Conservation (phyloP, 2,113 vertebrate genomes). For the Callorhinus ursinus region DNA sequence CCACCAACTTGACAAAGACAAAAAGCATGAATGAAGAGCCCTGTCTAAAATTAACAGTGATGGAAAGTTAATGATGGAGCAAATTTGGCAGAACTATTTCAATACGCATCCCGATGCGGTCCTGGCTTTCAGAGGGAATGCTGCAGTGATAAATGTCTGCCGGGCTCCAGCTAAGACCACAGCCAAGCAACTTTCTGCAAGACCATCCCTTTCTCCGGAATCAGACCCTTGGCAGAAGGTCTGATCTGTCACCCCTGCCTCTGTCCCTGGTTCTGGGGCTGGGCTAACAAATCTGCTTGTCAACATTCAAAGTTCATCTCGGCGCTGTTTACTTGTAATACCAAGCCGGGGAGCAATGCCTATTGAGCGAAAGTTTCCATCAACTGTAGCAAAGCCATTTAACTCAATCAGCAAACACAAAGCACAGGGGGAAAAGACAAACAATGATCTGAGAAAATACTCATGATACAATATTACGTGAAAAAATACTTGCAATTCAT, state of each 20-base stretch:
- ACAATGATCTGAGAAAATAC: not conserved
- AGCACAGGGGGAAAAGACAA: not conserved
- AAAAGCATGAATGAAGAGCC: constrained; percentile 72
- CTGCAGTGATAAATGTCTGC: constrained; percentile 59
- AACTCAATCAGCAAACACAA: not conserved
- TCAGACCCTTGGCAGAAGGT: constrained; percentile 72
- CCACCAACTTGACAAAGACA: constrained; percentile 77
- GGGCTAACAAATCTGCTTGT: not conserved
- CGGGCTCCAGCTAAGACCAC: not conserved
- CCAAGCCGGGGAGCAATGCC: not conserved
- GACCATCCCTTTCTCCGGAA: constrained; percentile 59
- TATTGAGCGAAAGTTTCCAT: not conserved
- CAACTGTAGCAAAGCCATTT: not conserved
- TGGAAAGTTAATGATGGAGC: constrained; percentile 80
- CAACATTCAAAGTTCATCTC: not conserved
- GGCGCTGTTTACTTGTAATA: not conserved
- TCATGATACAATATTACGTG: rapidly evolving
- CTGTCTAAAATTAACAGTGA: constrained; percentile 78
- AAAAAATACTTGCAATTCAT: not conserved
- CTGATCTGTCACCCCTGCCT: constrained; percentile 54
- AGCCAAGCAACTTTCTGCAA: rapidly evolving
- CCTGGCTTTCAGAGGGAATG: constrained; percentile 46
- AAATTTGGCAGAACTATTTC: constrained; percentile 75
- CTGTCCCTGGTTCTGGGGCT: not conserved
- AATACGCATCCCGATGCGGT: constrained; percentile 54